Percentiles rank a stretch among this genome's conserved stretches.
Evolutionary conservation across 2,113 vertebrate species (phyloP).

Genomic region (Pygoscelis adeliae): DNA sequence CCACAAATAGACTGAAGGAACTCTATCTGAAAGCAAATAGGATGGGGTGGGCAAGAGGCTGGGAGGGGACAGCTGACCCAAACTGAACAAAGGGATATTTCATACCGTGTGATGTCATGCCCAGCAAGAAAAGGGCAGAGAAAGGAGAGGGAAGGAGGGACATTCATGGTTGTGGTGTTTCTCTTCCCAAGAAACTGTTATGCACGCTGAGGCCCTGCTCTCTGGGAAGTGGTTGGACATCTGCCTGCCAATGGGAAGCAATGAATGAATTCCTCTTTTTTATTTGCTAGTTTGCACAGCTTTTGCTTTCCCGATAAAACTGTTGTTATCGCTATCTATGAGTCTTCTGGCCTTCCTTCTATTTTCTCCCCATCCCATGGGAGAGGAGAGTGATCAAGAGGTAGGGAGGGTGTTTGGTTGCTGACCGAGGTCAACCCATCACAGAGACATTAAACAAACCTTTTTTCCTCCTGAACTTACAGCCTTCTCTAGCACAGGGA

Average conservation of each 20-base stretch:
- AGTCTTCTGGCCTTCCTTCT: not conserved
- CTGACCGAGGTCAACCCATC: not conserved
- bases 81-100: not conserved
- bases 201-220: not conserved
- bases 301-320: not conserved
- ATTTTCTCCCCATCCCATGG: not conserved
- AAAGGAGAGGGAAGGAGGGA: not conserved
- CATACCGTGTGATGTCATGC: fast-evolving
- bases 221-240: not conserved
- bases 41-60: not conserved
- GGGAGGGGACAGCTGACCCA: not conserved
- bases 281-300: not conserved
- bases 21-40: not conserved
- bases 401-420: not conserved
- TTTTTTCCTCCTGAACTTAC: not conserved
- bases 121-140: not conserved
- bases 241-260: not conserved
- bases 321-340: not conserved
- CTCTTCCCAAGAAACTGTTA: not conserved
- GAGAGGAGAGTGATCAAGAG: not conserved
- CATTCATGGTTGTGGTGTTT: not conserved
- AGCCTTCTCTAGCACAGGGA: not conserved
- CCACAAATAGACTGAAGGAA: not conserved
- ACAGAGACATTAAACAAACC: not conserved
- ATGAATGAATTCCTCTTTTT: not conserved